Percentiles rank a stretch among this genome's conserved stretches.
phyloP scores from a whole-genome alignment of 2,113 vertebrate genomes.

The Atherinomorus stipes region DNA sequence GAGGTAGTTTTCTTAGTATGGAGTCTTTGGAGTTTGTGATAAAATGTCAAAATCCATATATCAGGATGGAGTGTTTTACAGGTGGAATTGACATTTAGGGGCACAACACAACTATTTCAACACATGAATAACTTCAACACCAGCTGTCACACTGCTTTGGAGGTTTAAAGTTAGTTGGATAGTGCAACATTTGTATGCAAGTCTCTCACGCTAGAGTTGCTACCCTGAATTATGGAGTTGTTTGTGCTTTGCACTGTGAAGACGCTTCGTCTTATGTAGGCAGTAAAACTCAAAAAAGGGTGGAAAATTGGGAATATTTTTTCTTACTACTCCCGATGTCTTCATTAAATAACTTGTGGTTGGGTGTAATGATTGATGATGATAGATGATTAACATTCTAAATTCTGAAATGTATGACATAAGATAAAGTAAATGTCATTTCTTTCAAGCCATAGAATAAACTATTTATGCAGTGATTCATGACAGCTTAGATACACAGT shows the following conservation, averaged over 20 bases:
- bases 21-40: neutral
- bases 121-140: neutral
- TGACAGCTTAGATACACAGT: slow-evolving; percentile 27
- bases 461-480: slow-evolving; percentile 27
- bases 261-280: neutral
- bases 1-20: slow-evolving; percentile 30
- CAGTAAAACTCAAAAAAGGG: neutral
- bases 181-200: slow-evolving; percentile 3
- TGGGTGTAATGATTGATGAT: neutral
- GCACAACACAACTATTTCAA: neutral
- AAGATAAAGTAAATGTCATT: slow-evolving; percentile 6
- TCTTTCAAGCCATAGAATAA: slow-evolving; percentile 6
- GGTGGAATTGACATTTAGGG: neutral
- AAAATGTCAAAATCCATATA: neutral
- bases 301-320: neutral
- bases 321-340: neutral
- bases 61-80: neutral
- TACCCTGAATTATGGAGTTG: slow-evolving; percentile 8
- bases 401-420: neutral
- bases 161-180: slow-evolving; percentile 41
- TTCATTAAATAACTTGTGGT: neutral
- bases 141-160: neutral
- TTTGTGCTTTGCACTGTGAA: slow-evolving; percentile 33
- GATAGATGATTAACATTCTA: neutral
- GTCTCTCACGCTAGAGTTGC: neutral